Evolutionary conservation across 2,888 invertebrate genomes (phyloP).

Genomic region (Hoplodrina ambigua): DNA sequence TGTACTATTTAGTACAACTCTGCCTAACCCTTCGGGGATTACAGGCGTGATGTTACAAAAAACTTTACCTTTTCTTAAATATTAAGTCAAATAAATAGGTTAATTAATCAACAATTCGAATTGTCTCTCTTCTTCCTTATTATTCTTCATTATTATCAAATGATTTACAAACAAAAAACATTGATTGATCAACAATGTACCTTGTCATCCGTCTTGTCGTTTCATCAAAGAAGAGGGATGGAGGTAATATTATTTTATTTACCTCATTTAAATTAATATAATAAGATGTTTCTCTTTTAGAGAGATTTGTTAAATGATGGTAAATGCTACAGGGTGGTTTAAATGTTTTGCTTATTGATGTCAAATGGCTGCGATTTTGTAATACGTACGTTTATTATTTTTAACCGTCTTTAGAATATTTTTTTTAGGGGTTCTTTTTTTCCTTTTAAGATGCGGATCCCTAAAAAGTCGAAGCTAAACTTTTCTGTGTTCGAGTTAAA

Average conservation of each 20-base stretch:
- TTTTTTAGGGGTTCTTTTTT: too few species aligned
- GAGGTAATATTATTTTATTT: constrained; percentile 47
- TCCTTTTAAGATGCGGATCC: too few species aligned
- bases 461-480: too few species aligned
- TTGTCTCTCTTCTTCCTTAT: not conserved
- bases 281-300: constrained; percentile 26
- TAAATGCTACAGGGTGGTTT: not conserved
- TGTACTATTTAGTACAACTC: too few species aligned
- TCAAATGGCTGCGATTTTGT: constrained; percentile 1
- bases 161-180: constrained; percentile 33
- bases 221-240: constrained; percentile 36
- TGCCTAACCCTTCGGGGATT: too few species aligned
- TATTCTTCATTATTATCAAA: not conserved
- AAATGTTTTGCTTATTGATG: constrained; percentile 29
- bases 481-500: too few species aligned
- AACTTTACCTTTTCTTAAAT: too few species aligned
- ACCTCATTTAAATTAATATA: constrained; percentile 47
- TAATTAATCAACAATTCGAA: not conserved
- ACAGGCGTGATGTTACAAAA: too few species aligned
- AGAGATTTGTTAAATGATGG: constrained; percentile 34
- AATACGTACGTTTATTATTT: too few species aligned
- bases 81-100: not conserved
- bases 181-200: constrained; percentile 34
- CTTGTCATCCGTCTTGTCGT: constrained; percentile 41
- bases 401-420: too few species aligned